These are phyloP conservation scores for Schizaphis graminum DNA, from an alignment of 2,888 invertebrate species.

Conservation along the genomic window DNA sequence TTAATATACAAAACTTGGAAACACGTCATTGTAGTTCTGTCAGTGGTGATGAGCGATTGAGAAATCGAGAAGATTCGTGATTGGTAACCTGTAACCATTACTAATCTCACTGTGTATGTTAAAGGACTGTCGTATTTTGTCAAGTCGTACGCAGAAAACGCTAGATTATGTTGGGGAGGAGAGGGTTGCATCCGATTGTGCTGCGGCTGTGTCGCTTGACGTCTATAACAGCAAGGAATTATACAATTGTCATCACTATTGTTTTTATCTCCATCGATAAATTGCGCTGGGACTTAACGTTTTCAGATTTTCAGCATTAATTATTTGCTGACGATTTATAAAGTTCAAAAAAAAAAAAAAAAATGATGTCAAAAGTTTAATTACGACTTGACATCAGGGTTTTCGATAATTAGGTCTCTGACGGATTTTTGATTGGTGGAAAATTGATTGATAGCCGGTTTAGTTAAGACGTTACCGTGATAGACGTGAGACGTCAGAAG, in stretches of 20 bases:
- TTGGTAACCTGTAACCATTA: neutral
- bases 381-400: neutral
- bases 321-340: neutral
- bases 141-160: neutral
- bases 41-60: neutral
- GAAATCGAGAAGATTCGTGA: neutral
- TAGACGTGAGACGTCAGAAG: neutral
- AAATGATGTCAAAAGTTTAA: neutral
- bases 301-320: neutral
- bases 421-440: neutral
- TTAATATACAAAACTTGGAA: neutral
- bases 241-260: neutral
- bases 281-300: neutral
- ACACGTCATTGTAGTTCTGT: neutral
- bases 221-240: neutral
- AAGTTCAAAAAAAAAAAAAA: neutral
- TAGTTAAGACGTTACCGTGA: neutral
- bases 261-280: neutral
- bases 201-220: neutral
- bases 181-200: neutral
- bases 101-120: neutral
- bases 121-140: neutral
- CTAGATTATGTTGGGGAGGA: neutral
- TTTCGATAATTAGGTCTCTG: neutral
- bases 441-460: neutral